Evolutionary conservation across 2,113 vertebrate genomes (phyloP).

Genomic region (Mesocricetus auratus): DNA sequence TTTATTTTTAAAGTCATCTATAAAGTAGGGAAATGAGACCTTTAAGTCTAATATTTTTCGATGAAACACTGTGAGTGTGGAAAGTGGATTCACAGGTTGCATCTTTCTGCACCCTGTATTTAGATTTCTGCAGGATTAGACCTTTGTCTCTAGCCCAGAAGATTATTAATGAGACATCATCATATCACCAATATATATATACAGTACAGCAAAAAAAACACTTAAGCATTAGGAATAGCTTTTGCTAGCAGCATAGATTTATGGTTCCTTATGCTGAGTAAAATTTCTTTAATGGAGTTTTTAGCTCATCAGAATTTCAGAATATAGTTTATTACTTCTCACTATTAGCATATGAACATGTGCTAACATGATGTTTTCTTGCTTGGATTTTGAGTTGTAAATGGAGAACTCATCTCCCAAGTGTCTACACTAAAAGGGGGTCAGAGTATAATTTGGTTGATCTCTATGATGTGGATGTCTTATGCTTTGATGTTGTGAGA

Average conservation of each 20-base stretch:
- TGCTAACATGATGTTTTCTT: background rate
- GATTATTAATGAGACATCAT: background rate
- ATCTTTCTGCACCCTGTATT: background rate
- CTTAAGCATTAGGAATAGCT: background rate
- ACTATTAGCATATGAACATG: background rate
- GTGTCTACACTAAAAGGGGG: background rate
- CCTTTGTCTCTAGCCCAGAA: background rate
- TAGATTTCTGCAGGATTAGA: background rate
- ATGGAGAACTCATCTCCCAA: background rate
- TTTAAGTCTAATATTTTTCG: background rate
- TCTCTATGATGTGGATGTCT: background rate
- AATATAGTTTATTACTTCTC: background rate
- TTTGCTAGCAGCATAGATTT: background rate
- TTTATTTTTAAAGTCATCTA: background rate
- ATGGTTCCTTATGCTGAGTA: background rate
- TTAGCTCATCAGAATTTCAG: conserved; percentile 1
- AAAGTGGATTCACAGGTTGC: background rate
- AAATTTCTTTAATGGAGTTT: background rate
- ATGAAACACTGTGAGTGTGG: background rate
- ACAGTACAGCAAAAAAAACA: background rate
- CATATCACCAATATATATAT: background rate
- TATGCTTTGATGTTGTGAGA: background rate
- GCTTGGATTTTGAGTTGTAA: background rate
- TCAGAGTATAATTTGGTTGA: background rate
- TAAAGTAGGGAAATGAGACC: background rate